Base-by-base conservation (phyloP, 2,113 vertebrate genomes). In the Accipiter cooperii region DNA sequence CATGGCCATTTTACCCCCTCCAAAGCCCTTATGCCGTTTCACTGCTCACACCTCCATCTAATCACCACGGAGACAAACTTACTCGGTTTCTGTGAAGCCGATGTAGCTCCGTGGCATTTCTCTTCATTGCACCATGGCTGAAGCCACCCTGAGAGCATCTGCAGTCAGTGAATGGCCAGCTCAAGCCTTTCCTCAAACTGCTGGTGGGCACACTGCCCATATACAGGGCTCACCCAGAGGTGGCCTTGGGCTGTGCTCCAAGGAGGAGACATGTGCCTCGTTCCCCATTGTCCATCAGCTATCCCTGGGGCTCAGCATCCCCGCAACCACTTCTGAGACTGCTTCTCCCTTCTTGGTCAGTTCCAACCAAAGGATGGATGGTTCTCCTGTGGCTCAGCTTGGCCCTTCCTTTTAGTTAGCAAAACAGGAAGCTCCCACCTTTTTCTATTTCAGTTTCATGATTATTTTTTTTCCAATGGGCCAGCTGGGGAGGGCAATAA, bases 81-180 rank as follows among this genome's bases (percentile, higher is more conserved):
- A 4, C 6, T 44, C 42, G 0, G 0, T 51, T 87, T 64, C 36
- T 15, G 2, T 8, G 6, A 77, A 60, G 33, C 16, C 0, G 0
- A 6, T 2, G 3, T 16, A 21, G 29, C 46, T 63, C 69, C 4
- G 0, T 36, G 73, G 40, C 9, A 2, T 12, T 68, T 78, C 70
- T 26, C 29, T 68, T 52, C 42, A 12, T 47, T 60, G 15, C 25
- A 18, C 28, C 4, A 0, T 0, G 5, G 33, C 76, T 54, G 64
- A 36, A 57, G 52, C 42, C 89, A 83, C 8, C 33, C 34, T 26
- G 13, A 54, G 34, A 6, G 4, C 17, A 42, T 18, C 47, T 75
- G 2, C 33, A 13, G 10, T 9, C 42, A 49, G 19, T 15, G 25
- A 81, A 77, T 5, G n/a, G 25, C n/a, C 34, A 40, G 1, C 11